Percentiles rank a stretch among this genome's conserved stretches.
These are phyloP conservation scores for Amphipoea lucens DNA, from an alignment of 2,888 invertebrate species.

Conservation along the genomic window DNA sequence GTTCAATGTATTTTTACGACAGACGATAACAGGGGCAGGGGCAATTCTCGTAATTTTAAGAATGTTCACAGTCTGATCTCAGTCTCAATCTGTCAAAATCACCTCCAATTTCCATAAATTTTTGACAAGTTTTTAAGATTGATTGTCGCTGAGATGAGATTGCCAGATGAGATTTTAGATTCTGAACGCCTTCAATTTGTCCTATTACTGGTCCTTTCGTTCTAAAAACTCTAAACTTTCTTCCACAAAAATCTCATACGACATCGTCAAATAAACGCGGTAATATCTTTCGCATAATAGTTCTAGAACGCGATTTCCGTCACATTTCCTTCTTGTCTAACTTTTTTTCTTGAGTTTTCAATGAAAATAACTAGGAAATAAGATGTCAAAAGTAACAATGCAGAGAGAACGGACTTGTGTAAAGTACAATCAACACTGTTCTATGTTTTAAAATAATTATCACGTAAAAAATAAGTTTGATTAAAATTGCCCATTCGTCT, in stretches of 20 bases:
- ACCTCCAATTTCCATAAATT: too few species aligned
- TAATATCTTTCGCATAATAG: neutral
- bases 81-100: too few species aligned
- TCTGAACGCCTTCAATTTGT: neutral
- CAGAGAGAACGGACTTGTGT: neutral
- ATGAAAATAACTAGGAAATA: constrained; percentile 36
- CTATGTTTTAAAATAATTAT: too few species aligned
- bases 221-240: neutral
- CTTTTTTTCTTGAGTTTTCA: constrained; percentile 11
- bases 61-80: too few species aligned
- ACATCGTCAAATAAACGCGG: neutral
- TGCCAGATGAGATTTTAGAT: too few species aligned
- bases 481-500: too few species aligned
- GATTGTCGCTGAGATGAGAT: too few species aligned
- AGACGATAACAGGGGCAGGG: neutral
- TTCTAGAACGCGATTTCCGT: constrained; percentile 13
- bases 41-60: too few species aligned
- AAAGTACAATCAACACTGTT: too few species aligned
- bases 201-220: neutral
- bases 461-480: too few species aligned
- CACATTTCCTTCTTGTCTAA: constrained; percentile 8
- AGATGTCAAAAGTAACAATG: constrained; percentile 47
- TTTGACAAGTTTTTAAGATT: too few species aligned
- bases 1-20: neutral
- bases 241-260: neutral